A percentile compares a stretch with the other conserved stretches of the same genome.
These are phyloP conservation scores for Nomada lathburiana DNA, from an alignment of 2,888 invertebrate genomes.

Conservation along the genomic window DNA sequence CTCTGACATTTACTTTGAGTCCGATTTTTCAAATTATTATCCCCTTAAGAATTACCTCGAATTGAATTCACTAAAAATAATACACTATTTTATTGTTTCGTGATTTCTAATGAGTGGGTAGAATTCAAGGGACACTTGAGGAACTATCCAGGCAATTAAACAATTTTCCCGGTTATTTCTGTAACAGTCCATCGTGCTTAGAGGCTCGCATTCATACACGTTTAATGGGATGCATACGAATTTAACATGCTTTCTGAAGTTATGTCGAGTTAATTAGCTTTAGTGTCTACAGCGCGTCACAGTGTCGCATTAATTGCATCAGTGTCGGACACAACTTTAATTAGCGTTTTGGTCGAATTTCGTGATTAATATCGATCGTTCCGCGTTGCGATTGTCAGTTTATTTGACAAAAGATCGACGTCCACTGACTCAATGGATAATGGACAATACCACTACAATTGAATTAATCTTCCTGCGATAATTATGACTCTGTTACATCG, in stretches of 20 bases:
- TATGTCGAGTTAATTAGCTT: constrained; percentile 44
- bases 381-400: not conserved
- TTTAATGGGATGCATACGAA: not conserved
- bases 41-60: no score
- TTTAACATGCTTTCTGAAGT: constrained; percentile 27
- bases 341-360: constrained; percentile 41
- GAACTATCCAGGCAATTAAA: no score
- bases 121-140: no score
- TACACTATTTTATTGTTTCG: no score
- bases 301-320: constrained; percentile 46
- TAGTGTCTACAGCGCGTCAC: constrained; percentile 6
- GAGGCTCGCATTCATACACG: not conserved
- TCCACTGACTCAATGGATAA: not conserved
- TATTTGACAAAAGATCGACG: constrained; percentile 7
- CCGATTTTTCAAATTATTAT: no score
- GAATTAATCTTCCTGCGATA: not conserved
- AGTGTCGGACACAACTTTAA: constrained; percentile 35
- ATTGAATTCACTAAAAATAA: no score
- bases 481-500: not conserved
- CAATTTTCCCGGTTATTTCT: not conserved
- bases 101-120: no score
- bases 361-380: constrained; percentile 35
- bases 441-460: not conserved
- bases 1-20: no score
- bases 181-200: not conserved